Evolutionary conservation across 2,888 invertebrate species (phyloP).

Genomic region (Drosophila neotestacea): DNA sequence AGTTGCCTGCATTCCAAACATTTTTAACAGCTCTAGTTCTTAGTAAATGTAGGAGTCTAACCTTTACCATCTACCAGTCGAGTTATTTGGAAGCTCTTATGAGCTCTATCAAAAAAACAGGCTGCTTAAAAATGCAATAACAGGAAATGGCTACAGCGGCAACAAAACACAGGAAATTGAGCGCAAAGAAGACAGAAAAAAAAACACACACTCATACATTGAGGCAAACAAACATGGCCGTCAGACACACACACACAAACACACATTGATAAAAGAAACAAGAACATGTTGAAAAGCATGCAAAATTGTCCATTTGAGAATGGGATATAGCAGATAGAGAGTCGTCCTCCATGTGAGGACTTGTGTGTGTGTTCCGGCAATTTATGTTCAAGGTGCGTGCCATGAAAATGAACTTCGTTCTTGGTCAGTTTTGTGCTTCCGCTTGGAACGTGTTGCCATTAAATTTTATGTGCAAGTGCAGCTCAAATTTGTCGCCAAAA

Average conservation of each 20-base stretch:
- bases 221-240: constrained; percentile 73
- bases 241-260: constrained; percentile 37
- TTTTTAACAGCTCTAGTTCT: constrained; percentile 24
- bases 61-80: constrained; percentile 1
- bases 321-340: background rate
- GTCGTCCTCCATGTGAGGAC: constrained; percentile 13
- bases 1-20: constrained; percentile 48
- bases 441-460: constrained; percentile 73
- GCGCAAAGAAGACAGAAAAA: constrained; percentile 58
- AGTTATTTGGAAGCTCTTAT: constrained; percentile 38
- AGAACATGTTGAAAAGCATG: constrained; percentile 52
- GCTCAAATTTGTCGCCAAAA: constrained; percentile 59
- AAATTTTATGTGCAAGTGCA: constrained; percentile 76
- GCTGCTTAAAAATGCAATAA: constrained; percentile 78
- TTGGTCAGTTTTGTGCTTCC: constrained; percentile 46
- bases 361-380: constrained; percentile 57
- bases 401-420: constrained; percentile 61
- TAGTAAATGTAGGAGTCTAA: constrained; percentile 9
- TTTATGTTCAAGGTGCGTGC: constrained; percentile 78
- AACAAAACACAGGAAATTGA: constrained; percentile 79
- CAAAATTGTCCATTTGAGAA: constrained; percentile 42
- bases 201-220: constrained; percentile 26
- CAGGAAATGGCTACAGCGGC: constrained; percentile 73
- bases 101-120: constrained; percentile 34
- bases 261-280: constrained; percentile 4